Evolutionary conservation across 2,797 vertebrate species (phyloP), one percentile per base, ranked within the genome.

Genomic region (Dryobates pubescens): DNA sequence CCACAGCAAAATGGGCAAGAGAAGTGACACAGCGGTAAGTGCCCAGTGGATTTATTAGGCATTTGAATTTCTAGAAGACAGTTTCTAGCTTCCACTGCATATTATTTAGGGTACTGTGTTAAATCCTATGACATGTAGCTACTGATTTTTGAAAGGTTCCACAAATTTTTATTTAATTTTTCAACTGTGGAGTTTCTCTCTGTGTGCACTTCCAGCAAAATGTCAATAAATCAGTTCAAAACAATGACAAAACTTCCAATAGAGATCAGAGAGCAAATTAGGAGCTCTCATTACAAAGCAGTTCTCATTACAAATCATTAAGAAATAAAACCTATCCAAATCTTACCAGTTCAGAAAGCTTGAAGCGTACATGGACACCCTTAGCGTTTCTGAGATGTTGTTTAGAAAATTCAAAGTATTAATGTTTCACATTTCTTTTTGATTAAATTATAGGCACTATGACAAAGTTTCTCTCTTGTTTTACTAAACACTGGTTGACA

Each of bases 401-500:
- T 86, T 86, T 69, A 90, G 74, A 77, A 81, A 85, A 20, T 67
- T 29, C 38, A 87, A 68, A 82, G 88, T 51, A 45, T 82, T 95
- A 91, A 92, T 79, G 57, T 67, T 87, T 95, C 81, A 57, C 53
- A 86, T 96, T 96, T 96, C 32, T 95, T 94, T 91, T 89, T 89
- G 84, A 96, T 93, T 96, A 91, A 92, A 95, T 93, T 95, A 94
- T 87, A 96, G 93, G 94, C 78, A 92, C 49, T 95, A 90, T 93
- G 86, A 95, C 94, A 97, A 86, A 69, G 41, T 74, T 96, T 95
- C 87, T 83, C 36, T 91, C 75, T 63, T 87, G 56, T 92, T 96
- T 94, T 95, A 88, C 86, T 93, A 82, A 96, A 96, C 90, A 94
- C 23, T 29, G 74, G 29, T 58, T 96, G 69, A 92, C 76, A 86